Percentiles rank a stretch among this genome's conserved stretches.
These are phyloP conservation scores for Drosophila micromelanica DNA, from an alignment of 1,140 invertebrate genomes.

Conservation along the genomic window DNA sequence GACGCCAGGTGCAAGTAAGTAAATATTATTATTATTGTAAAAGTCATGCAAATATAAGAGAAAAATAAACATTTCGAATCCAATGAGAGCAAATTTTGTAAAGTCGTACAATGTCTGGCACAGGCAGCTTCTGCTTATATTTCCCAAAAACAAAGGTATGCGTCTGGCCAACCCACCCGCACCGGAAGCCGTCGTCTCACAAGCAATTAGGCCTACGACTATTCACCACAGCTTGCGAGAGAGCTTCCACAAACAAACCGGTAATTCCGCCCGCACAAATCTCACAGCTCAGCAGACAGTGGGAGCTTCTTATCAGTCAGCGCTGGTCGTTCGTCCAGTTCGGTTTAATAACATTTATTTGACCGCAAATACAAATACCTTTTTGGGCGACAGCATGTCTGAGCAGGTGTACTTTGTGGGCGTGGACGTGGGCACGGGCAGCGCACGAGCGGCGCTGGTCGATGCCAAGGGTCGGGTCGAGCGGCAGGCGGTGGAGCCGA, in stretches of 20 bases:
- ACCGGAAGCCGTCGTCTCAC: neutral
- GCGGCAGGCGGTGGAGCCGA: conserved; percentile 87
- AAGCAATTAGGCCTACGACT: neutral
- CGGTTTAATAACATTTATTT: conserved; percentile 74
- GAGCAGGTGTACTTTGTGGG: conserved; percentile 89
- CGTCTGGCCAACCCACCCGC: neutral
- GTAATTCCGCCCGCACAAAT: conserved; percentile 6
- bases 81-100: neutral
- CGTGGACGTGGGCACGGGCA: conserved; percentile 97
- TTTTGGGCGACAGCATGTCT: conserved; percentile 16
- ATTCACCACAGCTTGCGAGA: conserved; percentile 11
- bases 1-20: conserved; percentile 7
- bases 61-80: neutral
- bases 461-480: conserved; percentile 88
- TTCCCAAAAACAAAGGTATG: neutral
- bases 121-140: neutral
- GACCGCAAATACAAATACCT: conserved; percentile 52
- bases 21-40: neutral
- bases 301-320: conserved; percentile 66
- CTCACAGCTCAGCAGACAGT: conserved; percentile 8
- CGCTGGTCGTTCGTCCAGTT: conserved; percentile 38
- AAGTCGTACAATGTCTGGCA: neutral
- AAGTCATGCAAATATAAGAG: neutral
- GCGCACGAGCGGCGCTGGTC: conserved; percentile 93
- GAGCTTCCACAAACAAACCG: too few species aligned